phyloP scores from a whole-genome alignment of 2,888 invertebrate species.

The Endotricha flammealis region DNA sequence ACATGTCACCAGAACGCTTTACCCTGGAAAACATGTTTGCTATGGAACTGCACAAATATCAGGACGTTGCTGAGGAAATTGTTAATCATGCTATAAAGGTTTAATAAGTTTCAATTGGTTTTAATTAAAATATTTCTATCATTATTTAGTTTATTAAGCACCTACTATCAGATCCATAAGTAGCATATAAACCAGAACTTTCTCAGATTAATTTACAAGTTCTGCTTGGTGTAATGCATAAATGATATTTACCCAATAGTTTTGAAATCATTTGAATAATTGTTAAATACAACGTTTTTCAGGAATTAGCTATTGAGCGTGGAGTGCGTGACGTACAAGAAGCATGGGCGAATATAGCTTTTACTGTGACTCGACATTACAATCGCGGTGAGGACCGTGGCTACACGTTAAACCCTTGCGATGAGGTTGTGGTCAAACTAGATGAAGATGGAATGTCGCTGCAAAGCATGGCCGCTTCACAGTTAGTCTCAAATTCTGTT shows the following conservation, averaged over 20 bases:
- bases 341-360: slow-evolving; percentile 82
- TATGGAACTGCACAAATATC: slow-evolving; percentile 92
- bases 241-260: no score
- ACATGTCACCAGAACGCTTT: slow-evolving; percentile 93
- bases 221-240: neutral
- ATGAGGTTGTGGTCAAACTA: slow-evolving; percentile 87
- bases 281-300: no score
- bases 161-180: no score
- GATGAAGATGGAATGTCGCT: slow-evolving; percentile 94
- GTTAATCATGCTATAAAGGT: slow-evolving; percentile 91
- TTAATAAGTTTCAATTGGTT: no score
- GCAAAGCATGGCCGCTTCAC: slow-evolving; percentile 93
- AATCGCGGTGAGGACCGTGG: slow-evolving; percentile 89
- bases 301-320: slow-evolving; percentile 92
- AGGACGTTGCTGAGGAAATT: slow-evolving; percentile 91
- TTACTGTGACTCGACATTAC: slow-evolving; percentile 81
- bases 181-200: no score
- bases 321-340: slow-evolving; percentile 90
- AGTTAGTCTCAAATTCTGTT: slow-evolving; percentile 57
- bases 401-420: slow-evolving; percentile 86
- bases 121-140: no score
- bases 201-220: no score
- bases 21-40: slow-evolving; percentile 95
- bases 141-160: no score
- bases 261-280: no score